Evolutionary conservation across 2,113 vertebrate genomes (phyloP), one percentile per base, ranked within the genome.

Genomic region (Cololabis saira): DNA sequence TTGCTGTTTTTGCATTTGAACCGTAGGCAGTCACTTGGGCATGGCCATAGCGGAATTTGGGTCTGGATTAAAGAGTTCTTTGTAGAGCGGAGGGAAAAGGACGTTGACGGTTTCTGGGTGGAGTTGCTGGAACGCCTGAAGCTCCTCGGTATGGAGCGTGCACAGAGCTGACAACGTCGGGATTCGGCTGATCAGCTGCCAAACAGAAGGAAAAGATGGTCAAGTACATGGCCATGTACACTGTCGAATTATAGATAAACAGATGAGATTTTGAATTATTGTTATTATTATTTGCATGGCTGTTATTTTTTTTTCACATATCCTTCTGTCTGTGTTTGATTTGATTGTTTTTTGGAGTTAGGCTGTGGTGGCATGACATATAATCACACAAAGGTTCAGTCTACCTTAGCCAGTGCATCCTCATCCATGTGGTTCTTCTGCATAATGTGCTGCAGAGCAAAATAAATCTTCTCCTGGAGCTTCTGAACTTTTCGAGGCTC

Each of bases 381-480:
- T 64, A 3, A 19, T 2, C 21, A 11, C 21, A 13, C 4, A 33
- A 43, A 48, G 16, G 10, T 53, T 49, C 12, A 13, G 15, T 83
- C 71, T 93, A 98, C 98, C 95, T 98, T 99, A 61, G 97, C 95
- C 87, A 98, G 80, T 13, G 94, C 96, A 51, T 98, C 98, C 80
- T 99, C 97, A 0, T 99, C 97, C 68, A 98, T 95, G 87, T 99
- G 98, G 91, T 99, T 99, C 93, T 99, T 99, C 93, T 99, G 98
- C 94, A 99, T 99, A 83, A 99, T 96, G 70, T 99, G 97, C 83
- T 99, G 98, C 92, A 99, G 95, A 92, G 98, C 95, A 95, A 99
- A 98, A 93, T 98, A 99, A 87, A 99, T 98, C 90, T 98, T 98
- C 92, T 99, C 97, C 92, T 99, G 98, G 87, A 99, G 97, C 85